Percentiles rank a stretch among this genome's conserved stretches.
Conservation (phyloP, 1,140 invertebrate species). For the Nylanderia fulva region DNA sequence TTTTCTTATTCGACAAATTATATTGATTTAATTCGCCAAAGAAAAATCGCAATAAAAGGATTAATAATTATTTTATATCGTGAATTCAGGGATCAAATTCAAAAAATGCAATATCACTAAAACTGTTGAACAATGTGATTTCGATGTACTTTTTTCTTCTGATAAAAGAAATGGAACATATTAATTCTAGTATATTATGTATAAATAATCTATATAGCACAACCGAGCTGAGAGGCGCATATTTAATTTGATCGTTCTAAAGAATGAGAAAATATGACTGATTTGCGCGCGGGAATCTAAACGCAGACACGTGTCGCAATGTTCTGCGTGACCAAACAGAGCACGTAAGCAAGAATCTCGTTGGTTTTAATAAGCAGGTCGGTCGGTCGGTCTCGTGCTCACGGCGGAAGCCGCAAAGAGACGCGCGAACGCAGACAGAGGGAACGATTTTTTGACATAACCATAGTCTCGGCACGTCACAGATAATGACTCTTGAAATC, state of each 20-base stretch:
- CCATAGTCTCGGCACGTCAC: conserved; percentile 70
- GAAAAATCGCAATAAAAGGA: too few relatives aligned
- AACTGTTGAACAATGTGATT: too few relatives aligned
- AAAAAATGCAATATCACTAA: too few relatives aligned
- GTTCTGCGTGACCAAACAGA: conserved; percentile 6
- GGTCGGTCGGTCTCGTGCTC: conserved; percentile 29
- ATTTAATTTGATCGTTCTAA: not conserved
- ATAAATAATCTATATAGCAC: too few relatives aligned
- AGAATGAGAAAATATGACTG: not conserved
- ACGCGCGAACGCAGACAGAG: conserved; percentile 40
- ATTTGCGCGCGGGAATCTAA: not conserved
- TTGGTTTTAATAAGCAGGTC: conserved; percentile 66
- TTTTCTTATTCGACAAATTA: too few relatives aligned
- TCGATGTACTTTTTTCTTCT: too few relatives aligned
- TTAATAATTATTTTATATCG: too few relatives aligned
- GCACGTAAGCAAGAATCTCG: conserved; percentile 10
- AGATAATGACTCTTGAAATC: conserved; percentile 61
- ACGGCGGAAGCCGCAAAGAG: conserved; percentile 60
- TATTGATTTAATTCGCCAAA: too few relatives aligned
- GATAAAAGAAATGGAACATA: too few relatives aligned
- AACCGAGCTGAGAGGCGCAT: too few relatives aligned
- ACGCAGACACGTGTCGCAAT: conserved; percentile 59
- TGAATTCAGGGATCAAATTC: too few relatives aligned
- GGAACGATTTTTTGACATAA: conserved; percentile 64
- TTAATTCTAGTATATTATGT: too few relatives aligned